These are phyloP conservation scores for Melanocharis versteri DNA, from an alignment of 2,113 vertebrate species.

Conservation along the genomic window DNA sequence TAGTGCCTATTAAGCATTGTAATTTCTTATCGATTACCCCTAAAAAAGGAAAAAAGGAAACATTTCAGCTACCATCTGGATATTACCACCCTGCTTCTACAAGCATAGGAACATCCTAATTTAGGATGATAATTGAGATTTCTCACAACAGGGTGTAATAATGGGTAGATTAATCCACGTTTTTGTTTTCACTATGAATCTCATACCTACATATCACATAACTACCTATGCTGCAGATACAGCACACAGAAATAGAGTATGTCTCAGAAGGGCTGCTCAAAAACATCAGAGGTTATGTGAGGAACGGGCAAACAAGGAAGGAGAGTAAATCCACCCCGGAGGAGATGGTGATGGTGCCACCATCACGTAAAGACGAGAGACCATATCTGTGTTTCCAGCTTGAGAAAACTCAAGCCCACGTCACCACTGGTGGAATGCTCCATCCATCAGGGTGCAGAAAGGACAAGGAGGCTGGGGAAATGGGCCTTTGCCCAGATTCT, in stretches of 20 bases:
- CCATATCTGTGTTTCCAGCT: accelerated
- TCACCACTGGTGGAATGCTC: background rate
- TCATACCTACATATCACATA: background rate
- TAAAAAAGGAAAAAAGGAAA: background rate
- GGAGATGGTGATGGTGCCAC: accelerated
- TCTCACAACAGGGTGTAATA: background rate
- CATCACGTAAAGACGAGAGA: accelerated
- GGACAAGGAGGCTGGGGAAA: background rate
- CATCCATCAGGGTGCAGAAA: background rate
- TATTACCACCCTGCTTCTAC: background rate
- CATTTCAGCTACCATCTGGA: background rate
- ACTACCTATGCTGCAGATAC: background rate
- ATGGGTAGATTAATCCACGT: background rate
- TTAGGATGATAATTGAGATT: background rate
- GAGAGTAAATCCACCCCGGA: background rate
- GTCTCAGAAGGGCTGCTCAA: background rate
- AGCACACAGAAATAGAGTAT: background rate
- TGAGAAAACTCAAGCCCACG: background rate
- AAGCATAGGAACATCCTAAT: background rate
- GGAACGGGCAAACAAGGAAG: background rate
- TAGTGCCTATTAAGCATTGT: background rate
- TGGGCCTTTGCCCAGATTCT: background rate
- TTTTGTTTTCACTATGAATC: background rate
- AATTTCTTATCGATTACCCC: background rate
- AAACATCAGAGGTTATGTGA: background rate